phyloP scores from a whole-genome alignment of 2,888 invertebrate genomes.

The Thelaira solivaga region DNA sequence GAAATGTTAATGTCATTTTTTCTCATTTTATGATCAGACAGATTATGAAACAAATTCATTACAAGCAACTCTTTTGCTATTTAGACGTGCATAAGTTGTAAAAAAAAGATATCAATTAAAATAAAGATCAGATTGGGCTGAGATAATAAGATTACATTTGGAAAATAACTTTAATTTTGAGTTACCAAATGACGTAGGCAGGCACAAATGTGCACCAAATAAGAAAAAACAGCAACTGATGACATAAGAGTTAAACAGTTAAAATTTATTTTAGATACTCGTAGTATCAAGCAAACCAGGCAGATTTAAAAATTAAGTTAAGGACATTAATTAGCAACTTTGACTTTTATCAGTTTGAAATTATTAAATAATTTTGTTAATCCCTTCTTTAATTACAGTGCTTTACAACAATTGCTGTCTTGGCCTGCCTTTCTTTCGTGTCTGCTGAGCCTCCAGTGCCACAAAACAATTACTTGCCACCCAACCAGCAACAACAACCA shows the following conservation, averaged over 20 bases:
- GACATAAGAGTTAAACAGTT: no score
- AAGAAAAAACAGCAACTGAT: no score
- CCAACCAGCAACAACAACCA: constrained; percentile 76
- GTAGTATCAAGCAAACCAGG: no score
- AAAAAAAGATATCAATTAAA: constrained; percentile 48
- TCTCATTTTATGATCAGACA: constrained; percentile 18
- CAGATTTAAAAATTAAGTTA: no score
- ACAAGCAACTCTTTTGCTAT: constrained; percentile 24
- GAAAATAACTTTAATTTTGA: background rate
- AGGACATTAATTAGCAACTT: background rate
- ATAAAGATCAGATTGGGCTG: constrained; percentile 49
- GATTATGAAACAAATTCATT: constrained; percentile 53
- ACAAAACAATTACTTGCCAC: constrained; percentile 77
- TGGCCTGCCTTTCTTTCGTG: constrained; percentile 73
- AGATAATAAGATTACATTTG: constrained; percentile 21
- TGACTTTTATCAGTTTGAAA: no score
- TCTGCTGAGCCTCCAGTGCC: constrained; percentile 76
- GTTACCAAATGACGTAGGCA: background rate
- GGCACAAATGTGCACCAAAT: background rate
- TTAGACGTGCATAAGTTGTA: constrained; percentile 30
- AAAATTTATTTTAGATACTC: no score
- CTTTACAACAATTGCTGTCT: constrained; percentile 74
- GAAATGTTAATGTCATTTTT: constrained; percentile 51
- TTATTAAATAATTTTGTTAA: background rate
- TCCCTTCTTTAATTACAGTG: constrained; percentile 65